Percentiles rank a stretch among this genome's conserved stretches.
phyloP scores from a whole-genome alignment of 2,797 vertebrate genomes.

The Sebastes minor region DNA sequence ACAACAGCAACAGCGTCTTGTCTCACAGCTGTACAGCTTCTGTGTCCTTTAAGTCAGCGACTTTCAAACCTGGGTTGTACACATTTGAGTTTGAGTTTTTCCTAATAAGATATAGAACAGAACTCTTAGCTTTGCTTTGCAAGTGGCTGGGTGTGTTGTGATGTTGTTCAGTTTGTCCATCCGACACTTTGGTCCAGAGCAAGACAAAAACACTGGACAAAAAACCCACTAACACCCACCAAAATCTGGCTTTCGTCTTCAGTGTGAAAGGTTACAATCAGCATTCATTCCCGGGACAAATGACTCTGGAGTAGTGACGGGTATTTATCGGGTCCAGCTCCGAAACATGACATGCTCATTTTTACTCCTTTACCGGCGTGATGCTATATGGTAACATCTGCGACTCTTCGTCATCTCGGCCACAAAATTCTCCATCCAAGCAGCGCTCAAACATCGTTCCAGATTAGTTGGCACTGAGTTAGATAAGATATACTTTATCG shows the following conservation, averaged over 20 bases:
- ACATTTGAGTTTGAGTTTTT: not conserved
- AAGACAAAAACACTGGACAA: not conserved
- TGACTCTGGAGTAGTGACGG: fast-evolving
- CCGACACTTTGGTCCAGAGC: not conserved
- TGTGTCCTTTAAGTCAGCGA: not conserved
- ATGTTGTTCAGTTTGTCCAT: not conserved
- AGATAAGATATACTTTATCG: too few species aligned
- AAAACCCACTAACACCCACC: not conserved
- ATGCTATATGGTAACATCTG: too few species aligned
- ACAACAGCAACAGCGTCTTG: not conserved
- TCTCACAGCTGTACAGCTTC: not conserved
- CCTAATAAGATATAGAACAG: not conserved
- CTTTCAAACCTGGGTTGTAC: not conserved
- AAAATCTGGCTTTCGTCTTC: not conserved
- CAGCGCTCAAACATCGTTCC: too few species aligned
- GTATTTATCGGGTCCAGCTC: too few species aligned
- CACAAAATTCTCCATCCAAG: too few species aligned
- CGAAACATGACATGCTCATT: too few species aligned
- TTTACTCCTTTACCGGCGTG: too few species aligned
- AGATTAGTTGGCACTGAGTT: fast-evolving
- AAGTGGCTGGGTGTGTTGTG: not conserved
- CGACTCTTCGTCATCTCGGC: too few species aligned
- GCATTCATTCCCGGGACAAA: not conserved
- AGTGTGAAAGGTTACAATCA: not conserved
- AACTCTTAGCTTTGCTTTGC: not conserved